Base-by-base conservation (phyloP, 2,888 invertebrate genomes). In the Synergus umbraculus region DNA sequence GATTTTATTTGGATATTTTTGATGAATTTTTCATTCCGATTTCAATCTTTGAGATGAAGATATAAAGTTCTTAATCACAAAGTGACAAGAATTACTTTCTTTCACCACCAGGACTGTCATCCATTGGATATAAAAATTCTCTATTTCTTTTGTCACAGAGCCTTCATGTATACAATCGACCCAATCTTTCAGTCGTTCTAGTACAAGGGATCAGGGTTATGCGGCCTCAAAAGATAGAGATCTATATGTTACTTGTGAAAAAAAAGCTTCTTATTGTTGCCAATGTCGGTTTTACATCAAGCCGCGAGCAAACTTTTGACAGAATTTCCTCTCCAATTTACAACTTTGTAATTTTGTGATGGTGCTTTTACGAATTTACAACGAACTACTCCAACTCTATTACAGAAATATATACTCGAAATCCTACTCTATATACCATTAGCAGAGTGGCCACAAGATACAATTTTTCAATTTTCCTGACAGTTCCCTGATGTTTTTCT, bases 131-230 rank as follows among this genome's bases (percentile, higher is more conserved):
- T 54, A 12, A 73, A 73, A 54, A 37, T 41, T 54, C 15, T 73
- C 73, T 37, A 37, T 73, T 73, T 73, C 10, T 37, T 73, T 73
- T 29, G 54, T 73, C 73, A 73, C 18, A 46, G 15, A 54, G 13
- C 49, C 15, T 54, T 37, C 15, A 54, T 49, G 10, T 37, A 49
- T 2, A 69, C 29, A 29, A 73, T 41, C 12, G 37, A 73, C 37
- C n/a, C 9, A 69, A 69, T 29, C 49, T 69, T 49, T 69, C 22
- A 54, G 29, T 49, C 7, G 46, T 69, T 49, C 29, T 49, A 49
- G 15, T 29, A 37, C 8, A 49, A 69, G 69, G 22, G 49, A 69
- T 49, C 69, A 22, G 22, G 69, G 49, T 29, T 69, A 69, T 37
- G 15, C 22, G 22, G 18, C 22, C 29, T 46, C 69, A 8, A 69